phyloP scores from a whole-genome alignment of 2,797 vertebrate genomes.

The Lagodon rhomboides region DNA sequence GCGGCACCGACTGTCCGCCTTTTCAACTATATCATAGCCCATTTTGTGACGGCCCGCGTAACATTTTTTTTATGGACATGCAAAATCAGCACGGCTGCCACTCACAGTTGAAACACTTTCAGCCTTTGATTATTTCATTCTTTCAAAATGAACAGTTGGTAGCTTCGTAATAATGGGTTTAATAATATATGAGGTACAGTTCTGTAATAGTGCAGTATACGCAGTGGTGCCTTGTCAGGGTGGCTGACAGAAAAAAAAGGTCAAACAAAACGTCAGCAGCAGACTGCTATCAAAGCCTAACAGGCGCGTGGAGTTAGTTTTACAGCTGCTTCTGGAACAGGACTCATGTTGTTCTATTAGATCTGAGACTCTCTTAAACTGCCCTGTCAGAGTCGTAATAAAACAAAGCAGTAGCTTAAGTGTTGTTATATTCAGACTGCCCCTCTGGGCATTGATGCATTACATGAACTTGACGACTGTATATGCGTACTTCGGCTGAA shows the following conservation, averaged over 20 bases:
- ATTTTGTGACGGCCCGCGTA: constrained; percentile 6
- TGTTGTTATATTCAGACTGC: constrained; percentile 41
- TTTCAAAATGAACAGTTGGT: constrained; percentile 17
- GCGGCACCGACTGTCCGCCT: constrained; percentile 26
- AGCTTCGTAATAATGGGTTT: constrained; percentile 1
- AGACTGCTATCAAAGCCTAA: constrained; percentile 42
- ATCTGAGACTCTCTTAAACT: constrained; percentile 58
- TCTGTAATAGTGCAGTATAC: constrained; percentile 11
- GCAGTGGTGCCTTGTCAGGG: background rate
- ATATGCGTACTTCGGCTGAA: constrained; percentile 22
- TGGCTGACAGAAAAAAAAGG: constrained; percentile 24
- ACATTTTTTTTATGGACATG: background rate
- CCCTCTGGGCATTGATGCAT: constrained; percentile 57
- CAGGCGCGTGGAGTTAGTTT: constrained; percentile 32
- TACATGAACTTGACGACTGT: constrained; percentile 33
- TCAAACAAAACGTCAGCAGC: constrained; percentile 18
- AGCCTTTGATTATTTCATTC: constrained; percentile 11
- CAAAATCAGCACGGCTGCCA: background rate
- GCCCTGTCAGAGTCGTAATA: constrained; percentile 63
- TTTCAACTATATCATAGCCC: constrained; percentile 61
- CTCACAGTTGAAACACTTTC: constrained; percentile 7
- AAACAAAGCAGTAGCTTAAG: constrained; percentile 63
- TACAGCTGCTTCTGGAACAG: constrained; percentile 52
- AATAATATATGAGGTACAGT: background rate
- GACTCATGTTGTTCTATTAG: constrained; percentile 44